A percentile compares a stretch with the other conserved stretches of the same genome.
These are phyloP conservation scores for Chelonus formosanus DNA, from an alignment of 2,888 invertebrate genomes.

Conservation along the genomic window DNA sequence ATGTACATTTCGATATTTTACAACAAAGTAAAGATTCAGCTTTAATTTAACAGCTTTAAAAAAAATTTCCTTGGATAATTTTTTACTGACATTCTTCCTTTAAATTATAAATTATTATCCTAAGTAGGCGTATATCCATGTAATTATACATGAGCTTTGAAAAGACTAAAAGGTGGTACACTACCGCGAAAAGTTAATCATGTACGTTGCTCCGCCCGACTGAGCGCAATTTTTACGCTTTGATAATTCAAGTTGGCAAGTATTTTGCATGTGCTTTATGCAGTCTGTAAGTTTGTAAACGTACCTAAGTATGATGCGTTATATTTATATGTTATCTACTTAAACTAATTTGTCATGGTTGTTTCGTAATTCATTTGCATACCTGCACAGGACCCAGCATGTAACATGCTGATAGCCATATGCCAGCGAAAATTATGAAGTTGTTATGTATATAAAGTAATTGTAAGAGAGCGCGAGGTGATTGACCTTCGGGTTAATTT, in stretches of 20 bases:
- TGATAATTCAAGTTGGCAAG: conserved; percentile 35
- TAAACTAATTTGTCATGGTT: conserved; percentile 46
- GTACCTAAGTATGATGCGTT: conserved; percentile 23
- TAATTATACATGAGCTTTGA: conserved; percentile 41
- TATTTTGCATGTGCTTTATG: background rate
- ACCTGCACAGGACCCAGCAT: conserved; percentile 26
- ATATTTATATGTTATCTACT: conserved; percentile 17
- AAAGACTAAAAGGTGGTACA: conserved; percentile 32
- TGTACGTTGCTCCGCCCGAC: conserved; percentile 39
- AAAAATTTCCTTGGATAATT: too few relatives aligned
- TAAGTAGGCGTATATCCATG: conserved; percentile 47
- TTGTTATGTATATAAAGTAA: conserved; percentile 13
- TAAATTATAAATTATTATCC: conserved; percentile 19
- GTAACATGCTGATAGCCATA: conserved; percentile 18
- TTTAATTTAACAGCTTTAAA: too few relatives aligned
- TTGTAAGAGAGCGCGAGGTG: conserved; percentile 4
- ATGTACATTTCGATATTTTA: too few relatives aligned
- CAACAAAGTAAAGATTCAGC: too few relatives aligned
- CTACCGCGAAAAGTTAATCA: conserved; percentile 50
- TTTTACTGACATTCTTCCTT: too few relatives aligned
- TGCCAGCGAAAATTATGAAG: conserved; percentile 15
- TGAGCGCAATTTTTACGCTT: conserved; percentile 43
- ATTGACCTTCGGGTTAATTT: conserved; percentile 16
- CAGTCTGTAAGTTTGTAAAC: background rate
- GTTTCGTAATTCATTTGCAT: conserved; percentile 45